Evolutionary conservation across 2,888 invertebrate genomes (phyloP).

Genomic region (Leptopilina myrica): DNA sequence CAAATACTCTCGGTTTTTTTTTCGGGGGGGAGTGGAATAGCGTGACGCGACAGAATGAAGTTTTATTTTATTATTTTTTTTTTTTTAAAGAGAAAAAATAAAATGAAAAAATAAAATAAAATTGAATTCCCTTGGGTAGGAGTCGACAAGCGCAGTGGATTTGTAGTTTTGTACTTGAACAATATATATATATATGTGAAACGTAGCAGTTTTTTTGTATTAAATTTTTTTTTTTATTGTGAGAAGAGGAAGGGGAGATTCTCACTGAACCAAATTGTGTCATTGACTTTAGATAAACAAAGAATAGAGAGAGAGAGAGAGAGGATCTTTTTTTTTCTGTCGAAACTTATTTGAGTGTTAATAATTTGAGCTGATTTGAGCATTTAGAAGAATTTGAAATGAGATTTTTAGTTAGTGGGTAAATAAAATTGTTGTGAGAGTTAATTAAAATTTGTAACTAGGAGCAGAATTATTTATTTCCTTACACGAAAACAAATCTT

Average conservation of each 20-base stretch:
- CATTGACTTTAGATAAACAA: conserved; percentile 5
- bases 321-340: too few species aligned
- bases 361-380: too few species aligned
- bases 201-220: conserved; percentile 2
- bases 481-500: too few species aligned
- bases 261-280: neutral
- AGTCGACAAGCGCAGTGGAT: conserved; percentile 3
- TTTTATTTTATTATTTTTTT: neutral
- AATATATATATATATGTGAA: neutral
- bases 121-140: conserved; percentile 8
- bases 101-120: neutral
- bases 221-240: too few species aligned
- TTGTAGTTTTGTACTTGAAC: conserved; percentile 9
- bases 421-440: too few species aligned
- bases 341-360: too few species aligned
- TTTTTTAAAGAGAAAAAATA: neutral
- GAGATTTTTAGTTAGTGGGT: too few species aligned
- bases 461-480: too few species aligned
- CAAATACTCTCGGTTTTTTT: neutral
- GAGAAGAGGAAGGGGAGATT: neutral
- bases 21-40: neutral
- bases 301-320: too few species aligned
- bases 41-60: conserved; percentile 1
- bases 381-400: too few species aligned
- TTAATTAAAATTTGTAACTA: too few species aligned